Percentiles rank a stretch among this genome's conserved stretches.
Conservation (phyloP, 2,888 invertebrate genomes). For the Tenthredo distinguenda region DNA sequence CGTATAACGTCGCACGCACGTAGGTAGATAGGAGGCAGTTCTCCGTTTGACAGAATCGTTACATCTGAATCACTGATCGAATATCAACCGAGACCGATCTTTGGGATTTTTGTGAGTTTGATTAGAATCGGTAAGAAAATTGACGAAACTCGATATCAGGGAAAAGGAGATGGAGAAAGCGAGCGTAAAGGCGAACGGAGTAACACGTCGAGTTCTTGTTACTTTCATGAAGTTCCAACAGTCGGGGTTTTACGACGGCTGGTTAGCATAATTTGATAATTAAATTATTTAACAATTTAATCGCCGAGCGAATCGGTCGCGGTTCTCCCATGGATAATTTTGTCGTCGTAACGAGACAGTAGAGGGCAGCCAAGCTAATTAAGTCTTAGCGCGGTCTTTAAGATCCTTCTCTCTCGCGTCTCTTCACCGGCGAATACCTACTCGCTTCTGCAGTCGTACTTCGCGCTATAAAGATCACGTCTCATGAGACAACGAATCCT, state of each 20-base stretch:
- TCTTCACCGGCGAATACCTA: not conserved
- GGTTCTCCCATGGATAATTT: constrained; percentile 49
- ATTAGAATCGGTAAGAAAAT: not conserved
- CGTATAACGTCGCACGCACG: not conserved
- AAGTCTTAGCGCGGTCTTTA: constrained; percentile 51
- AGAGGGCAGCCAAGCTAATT: constrained; percentile 38
- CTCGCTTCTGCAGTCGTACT: constrained; percentile 9
- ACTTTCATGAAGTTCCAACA: not conserved
- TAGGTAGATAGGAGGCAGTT: not conserved
- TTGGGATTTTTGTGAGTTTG: not conserved
- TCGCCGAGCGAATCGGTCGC: constrained; percentile 49
- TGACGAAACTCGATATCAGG: not conserved
- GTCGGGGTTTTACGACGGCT: constrained; percentile 40
- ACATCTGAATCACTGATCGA: not conserved
- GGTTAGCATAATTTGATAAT: constrained; percentile 53
- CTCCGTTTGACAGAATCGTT: not conserved
- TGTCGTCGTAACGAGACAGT: constrained; percentile 48
- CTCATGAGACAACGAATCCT: not conserved
- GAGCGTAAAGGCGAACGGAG: not conserved
- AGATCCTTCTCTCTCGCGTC: constrained; percentile 35
- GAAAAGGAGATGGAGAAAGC: not conserved
- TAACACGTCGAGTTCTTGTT: constrained; percentile 31
- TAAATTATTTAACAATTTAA: constrained; percentile 53
- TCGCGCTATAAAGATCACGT: constrained; percentile 29
- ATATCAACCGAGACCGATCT: not conserved